A percentile compares a stretch with the other conserved stretches of the same genome.
Conservation (phyloP, 2,888 invertebrate species). For the Athalia rosae region DNA sequence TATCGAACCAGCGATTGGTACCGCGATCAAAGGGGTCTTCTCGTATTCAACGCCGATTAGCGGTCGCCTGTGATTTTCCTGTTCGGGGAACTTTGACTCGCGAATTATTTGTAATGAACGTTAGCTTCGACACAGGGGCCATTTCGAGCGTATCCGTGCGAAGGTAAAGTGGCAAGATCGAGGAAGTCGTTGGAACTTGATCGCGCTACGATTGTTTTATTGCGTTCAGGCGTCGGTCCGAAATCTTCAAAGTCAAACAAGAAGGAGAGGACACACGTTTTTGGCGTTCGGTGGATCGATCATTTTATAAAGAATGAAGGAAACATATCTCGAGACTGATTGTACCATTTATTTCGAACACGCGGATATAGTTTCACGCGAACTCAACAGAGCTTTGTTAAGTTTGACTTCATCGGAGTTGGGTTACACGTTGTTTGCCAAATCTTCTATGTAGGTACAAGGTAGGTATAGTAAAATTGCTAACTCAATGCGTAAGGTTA, state of each 20-base stretch:
- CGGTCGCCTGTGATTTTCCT: background rate
- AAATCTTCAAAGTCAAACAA: background rate
- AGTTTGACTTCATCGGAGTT: background rate
- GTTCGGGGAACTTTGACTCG: background rate
- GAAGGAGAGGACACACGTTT: background rate
- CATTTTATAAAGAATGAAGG: background rate
- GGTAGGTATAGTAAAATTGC: slow-evolving; percentile 25
- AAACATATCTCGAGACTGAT: background rate
- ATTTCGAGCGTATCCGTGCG: background rate
- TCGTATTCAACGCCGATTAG: background rate
- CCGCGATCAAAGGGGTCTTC: background rate
- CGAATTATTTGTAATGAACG: background rate
- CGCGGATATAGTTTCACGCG: background rate
- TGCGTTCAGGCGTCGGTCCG: background rate
- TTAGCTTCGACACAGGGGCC: background rate
- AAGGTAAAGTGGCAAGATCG: background rate
- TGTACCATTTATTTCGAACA: background rate
- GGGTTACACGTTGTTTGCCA: background rate
- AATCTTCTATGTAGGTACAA: slow-evolving; percentile 8
- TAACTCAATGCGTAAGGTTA: slow-evolving; percentile 34
- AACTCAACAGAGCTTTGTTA: slow-evolving; percentile 1
- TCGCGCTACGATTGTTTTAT: background rate
- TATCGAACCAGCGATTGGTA: background rate
- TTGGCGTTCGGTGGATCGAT: too few relatives aligned
- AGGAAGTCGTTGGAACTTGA: background rate